Percentiles rank a stretch among this genome's conserved stretches.
These are phyloP conservation scores for Pyrrhia umbra DNA, from an alignment of 2,888 invertebrate species.

Conservation along the genomic window DNA sequence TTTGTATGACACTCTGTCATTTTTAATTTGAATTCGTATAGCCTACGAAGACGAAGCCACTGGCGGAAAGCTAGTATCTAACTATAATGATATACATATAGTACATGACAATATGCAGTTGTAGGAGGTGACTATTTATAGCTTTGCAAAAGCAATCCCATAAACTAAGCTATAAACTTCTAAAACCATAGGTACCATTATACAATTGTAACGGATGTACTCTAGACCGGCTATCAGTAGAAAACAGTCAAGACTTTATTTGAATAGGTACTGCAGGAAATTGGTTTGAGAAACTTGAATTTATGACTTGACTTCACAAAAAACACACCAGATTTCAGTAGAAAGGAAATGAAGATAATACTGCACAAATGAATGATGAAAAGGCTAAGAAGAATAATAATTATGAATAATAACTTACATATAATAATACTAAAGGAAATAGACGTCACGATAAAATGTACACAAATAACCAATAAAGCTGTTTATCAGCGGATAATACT, in stretches of 20 bases:
- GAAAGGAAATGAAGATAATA: too few species aligned
- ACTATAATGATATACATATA: background rate
- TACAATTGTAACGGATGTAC: slow-evolving; percentile 41
- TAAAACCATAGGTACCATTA: slow-evolving; percentile 40
- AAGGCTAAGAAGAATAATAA: too few species aligned
- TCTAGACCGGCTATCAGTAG: slow-evolving; percentile 19
- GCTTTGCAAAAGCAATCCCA: slow-evolving; percentile 39
- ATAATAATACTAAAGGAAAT: background rate
- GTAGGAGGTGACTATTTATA: slow-evolving; percentile 34
- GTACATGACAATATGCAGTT: slow-evolving; percentile 4
- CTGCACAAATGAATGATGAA: too few species aligned
- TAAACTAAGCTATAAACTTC: slow-evolving; percentile 38
- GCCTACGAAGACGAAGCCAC: too few species aligned
- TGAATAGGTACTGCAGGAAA: slow-evolving; percentile 38
- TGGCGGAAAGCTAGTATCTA: too few species aligned
- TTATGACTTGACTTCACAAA: slow-evolving; percentile 4
- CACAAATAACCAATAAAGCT: slow-evolving; percentile 36
- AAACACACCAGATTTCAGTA: background rate
- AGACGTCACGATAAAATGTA: slow-evolving; percentile 6
- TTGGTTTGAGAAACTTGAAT: slow-evolving; percentile 23
- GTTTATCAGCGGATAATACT: slow-evolving; percentile 47
- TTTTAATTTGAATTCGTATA: too few species aligned
- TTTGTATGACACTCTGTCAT: too few species aligned
- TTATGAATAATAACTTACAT: background rate
- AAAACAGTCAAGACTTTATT: slow-evolving; percentile 43